Base-by-base conservation (phyloP, 2,888 invertebrate genomes). In the Acrobasis repandana region DNA sequence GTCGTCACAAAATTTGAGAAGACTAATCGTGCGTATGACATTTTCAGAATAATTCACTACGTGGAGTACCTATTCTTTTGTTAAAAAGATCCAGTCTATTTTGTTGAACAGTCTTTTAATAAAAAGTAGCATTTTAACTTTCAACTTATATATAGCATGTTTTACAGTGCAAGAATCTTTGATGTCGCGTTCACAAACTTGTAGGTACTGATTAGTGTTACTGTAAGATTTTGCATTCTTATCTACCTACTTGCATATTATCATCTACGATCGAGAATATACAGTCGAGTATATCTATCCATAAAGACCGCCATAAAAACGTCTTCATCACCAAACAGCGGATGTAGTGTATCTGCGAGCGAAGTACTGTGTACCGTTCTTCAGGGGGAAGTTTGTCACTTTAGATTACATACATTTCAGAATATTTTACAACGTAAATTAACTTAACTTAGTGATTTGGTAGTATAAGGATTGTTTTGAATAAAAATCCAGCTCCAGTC, bases 261-360 rank as follows among this genome's bases (percentile, higher is more conserved):
- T 54, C 33, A 61, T 56, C 61, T 57, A 58, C 57, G 16, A 43
- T 60, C 52, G 11, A 34, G 18, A 46, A 52, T 51, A 49, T 70
- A 67, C 67, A 74, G 70, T 62, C 65, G 58, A 65, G 65, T 68
- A 79, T 28, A 6, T 28, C 28, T 5, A 28, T 28, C 28, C 28
- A 6, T 28, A 28, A 28, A 28, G 28, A 28, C 28, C 28, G 28
- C 28, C 8, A 6, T 28, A 6, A 28, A 28, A 3, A n/a, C n/a
- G n/a, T n/a, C n/a, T n/a, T n/a, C n/a, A n/a, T n/a, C n/a, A n/a
- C n/a, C n/a, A n/a, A n/a, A n/a, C n/a, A n/a, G n/a, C n/a, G n/a
- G n/a, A n/a, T n/a, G n/a, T n/a, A n/a, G n/a, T n/a, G n/a, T n/a
- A n/a, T n/a, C n/a, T n/a, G n/a, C 6, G 28, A 28, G 6, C 6